Evolutionary conservation across 2,797 vertebrate species (phyloP).

Genomic region (Enteromius fasciolatus): DNA sequence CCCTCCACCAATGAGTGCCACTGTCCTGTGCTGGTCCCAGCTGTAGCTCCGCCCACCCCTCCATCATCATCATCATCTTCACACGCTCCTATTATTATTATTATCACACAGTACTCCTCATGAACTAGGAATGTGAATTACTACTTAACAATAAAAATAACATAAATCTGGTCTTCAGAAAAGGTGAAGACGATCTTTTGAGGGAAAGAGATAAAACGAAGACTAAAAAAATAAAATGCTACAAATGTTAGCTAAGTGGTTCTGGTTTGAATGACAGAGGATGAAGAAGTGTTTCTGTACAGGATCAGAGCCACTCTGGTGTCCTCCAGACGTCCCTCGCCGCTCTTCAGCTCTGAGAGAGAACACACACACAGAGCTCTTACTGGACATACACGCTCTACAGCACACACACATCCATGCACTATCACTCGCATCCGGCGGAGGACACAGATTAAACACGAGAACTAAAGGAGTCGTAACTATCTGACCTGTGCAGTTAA

Average conservation of each 20-base stretch:
- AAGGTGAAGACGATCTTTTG: constrained; percentile 37
- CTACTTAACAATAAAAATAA: constrained; percentile 57
- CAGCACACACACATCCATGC: too few species aligned
- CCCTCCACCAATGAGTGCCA: constrained; percentile 53
- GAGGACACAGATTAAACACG: too few species aligned
- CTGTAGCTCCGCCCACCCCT: constrained; percentile 13
- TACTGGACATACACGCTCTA: too few species aligned
- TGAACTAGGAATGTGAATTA: constrained; percentile 60
- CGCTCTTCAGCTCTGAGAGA: constrained; percentile 43
- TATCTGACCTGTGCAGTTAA: too few species aligned
- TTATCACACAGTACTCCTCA: constrained; percentile 36
- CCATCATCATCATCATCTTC: neutral
- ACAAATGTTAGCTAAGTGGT: constrained; percentile 56
- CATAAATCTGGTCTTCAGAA: constrained; percentile 53
- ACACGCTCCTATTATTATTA: neutral
- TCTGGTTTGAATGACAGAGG: constrained; percentile 42
- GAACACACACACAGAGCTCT: neutral
- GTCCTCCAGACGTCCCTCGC: neutral
- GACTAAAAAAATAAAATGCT: constrained; percentile 45
- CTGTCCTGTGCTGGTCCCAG: constrained; percentile 45
- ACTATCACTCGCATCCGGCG: too few species aligned
- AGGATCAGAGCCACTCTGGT: constrained; percentile 30
- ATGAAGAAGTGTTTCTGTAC: constrained; percentile 23
- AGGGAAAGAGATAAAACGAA: constrained; percentile 44
- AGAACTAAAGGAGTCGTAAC: too few species aligned